phyloP scores from a whole-genome alignment of 2,797 vertebrate genomes.

The Enteromius mattozi region DNA sequence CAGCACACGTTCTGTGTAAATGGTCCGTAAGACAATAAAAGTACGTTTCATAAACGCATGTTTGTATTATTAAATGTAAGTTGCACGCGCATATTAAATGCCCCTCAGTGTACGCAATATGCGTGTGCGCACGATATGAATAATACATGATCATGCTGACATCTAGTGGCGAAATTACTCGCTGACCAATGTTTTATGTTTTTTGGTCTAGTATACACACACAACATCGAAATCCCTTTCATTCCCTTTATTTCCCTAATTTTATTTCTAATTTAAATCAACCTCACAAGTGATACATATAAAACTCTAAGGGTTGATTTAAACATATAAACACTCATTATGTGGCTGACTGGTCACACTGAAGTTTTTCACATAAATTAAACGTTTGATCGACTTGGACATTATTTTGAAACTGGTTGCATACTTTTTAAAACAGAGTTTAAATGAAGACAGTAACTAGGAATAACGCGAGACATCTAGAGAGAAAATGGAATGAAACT shows the following conservation, averaged over 20 bases:
- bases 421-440: not conserved
- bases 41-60: too few species aligned
- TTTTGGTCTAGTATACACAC: not conserved
- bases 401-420: not conserved
- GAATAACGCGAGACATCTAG: slow-evolving; percentile 19
- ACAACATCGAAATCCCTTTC: too few species aligned
- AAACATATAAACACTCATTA: not conserved
- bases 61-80: too few species aligned
- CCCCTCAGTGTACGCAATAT: not conserved
- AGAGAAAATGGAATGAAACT: too few species aligned
- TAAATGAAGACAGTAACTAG: slow-evolving; percentile 18
- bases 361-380: too few species aligned
- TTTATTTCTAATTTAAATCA: not conserved
- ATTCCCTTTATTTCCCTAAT: not conserved
- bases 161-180: slow-evolving; percentile 14
- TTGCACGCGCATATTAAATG: not conserved
- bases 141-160: slow-evolving; percentile 38
- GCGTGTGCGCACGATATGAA: not conserved
- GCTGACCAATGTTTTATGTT: not conserved
- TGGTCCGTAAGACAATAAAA: too few species aligned
- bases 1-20: too few species aligned
- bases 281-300: not conserved
- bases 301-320: not conserved
- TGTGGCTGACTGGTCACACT: not conserved
- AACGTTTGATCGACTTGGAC: too few species aligned